These are phyloP conservation scores for Drosophila mulleri DNA, from an alignment of 2,888 invertebrate species.

Conservation along the genomic window DNA sequence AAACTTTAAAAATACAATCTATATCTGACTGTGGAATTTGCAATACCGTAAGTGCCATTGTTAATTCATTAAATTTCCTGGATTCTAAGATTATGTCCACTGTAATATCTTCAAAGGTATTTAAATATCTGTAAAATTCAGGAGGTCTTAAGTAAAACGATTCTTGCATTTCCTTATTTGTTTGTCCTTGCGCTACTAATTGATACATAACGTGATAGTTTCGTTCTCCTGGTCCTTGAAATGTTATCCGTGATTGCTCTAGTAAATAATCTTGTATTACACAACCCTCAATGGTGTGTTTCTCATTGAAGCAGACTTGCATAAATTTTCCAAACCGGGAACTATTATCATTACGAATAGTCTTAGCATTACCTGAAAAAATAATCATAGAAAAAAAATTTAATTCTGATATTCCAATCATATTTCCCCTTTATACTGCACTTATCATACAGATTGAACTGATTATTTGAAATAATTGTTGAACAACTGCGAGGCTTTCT, in stretches of 20 bases:
- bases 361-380: slow-evolving; percentile 93
- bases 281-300: slow-evolving; percentile 95
- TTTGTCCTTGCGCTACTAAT: slow-evolving; percentile 93
- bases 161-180: slow-evolving; percentile 90
- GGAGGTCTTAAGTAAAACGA: slow-evolving; percentile 91
- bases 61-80: slow-evolving; percentile 92
- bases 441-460: too few species aligned
- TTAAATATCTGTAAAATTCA: slow-evolving; percentile 92
- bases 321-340: slow-evolving; percentile 98
- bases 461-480: too few species aligned
- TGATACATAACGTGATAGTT: slow-evolving; percentile 98
- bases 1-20: slow-evolving; percentile 94
- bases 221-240: slow-evolving; percentile 93
- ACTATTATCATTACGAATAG: slow-evolving; percentile 96
- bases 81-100: slow-evolving; percentile 89
- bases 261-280: slow-evolving; percentile 95
- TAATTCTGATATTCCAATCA: too few species aligned
- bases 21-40: slow-evolving; percentile 94
- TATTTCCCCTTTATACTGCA: too few species aligned
- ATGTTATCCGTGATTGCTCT: slow-evolving; percentile 95
- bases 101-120: slow-evolving; percentile 91
- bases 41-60: slow-evolving; percentile 94
- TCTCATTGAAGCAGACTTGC: slow-evolving; percentile 95
- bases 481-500: too few species aligned
- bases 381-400: too few species aligned